Base-by-base conservation (phyloP, 2,888 invertebrate species). In the Hemicrepidius hirtus region DNA sequence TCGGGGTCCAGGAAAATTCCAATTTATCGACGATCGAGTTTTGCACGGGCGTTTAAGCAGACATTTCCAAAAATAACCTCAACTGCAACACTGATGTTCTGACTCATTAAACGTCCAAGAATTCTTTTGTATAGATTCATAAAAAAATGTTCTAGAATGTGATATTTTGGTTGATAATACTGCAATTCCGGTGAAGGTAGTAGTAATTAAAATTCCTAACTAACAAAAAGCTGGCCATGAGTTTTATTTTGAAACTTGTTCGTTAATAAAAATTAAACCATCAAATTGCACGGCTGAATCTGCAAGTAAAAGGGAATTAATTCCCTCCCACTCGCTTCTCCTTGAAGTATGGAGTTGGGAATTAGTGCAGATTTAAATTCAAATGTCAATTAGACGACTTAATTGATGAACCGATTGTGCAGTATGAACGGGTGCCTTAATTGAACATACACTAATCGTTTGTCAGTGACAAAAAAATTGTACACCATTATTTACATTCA, bases 51-150 rank as follows among this genome's bases (percentile, higher is more conserved):
- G 24, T 35, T 55, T 18, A n/a, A 53, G 6, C 28, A 35, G 16
- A 7, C 16, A 35, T 35, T 35, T 55, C 55, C 55, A 37, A 55
- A 55, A 55, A 55, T 55, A 55, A 55, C 50, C 50, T 6, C n/a
- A n/a, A 32, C 16, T 55, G 55, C 55, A 55, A 16, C 55, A 3
- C 9, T 24, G 7, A 1, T 10, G 53, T 13, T n/a, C 1, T 55
- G 55, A 55, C 55, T 32, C 35, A 55, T 6, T n/a, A 16, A 10
- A 7, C 18, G 55, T 37, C 12, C 35, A n/a, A 35, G 55, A 55
- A 55, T 49, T 49, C 20, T 49, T 49, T 49, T 49, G 35, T 35
- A 18, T 35, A 3, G n/a, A 50, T 50, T 50, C 50, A 16, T 18
- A 24, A n/a, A 12, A n/a, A 50, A 9, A 12, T n/a, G 50, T 50